Percentiles rank a stretch among this genome's conserved stretches.
Conservation (phyloP, 2,797 vertebrate species). For the Natrix natrix region DNA sequence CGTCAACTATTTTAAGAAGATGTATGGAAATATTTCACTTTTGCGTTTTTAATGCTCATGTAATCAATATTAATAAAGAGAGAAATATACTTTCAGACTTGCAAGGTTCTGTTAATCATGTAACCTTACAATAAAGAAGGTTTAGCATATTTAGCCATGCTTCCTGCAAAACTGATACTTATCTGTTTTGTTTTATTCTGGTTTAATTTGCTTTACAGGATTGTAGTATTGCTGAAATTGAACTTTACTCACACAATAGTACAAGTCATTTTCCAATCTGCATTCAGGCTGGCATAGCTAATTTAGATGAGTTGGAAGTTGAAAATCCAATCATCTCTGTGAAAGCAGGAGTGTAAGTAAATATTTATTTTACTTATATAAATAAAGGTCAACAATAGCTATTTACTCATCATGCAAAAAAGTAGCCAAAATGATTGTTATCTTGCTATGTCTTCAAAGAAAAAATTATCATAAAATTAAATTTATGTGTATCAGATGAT, state of each 20-base stretch:
- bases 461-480: neutral
- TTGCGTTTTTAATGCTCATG: neutral
- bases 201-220: conserved; percentile 66
- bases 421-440: neutral
- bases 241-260: conserved; percentile 61
- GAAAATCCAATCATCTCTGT: conserved; percentile 71
- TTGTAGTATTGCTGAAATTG: conserved; percentile 75
- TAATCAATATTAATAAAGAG: neutral
- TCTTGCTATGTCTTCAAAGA: neutral
- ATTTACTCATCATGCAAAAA: neutral
- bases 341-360: conserved; percentile 79
- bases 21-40: neutral
- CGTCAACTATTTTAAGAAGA: neutral
- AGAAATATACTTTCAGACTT: neutral
- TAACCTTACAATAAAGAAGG: neutral
- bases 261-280: conserved; percentile 49
- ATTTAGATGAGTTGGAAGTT: conserved; percentile 69
- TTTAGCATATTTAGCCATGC: neutral
- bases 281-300: conserved; percentile 66
- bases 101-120: neutral
- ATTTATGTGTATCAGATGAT: neutral
- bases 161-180: neutral
- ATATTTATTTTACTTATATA: neutral
- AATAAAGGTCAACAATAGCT: conserved; percentile 3
- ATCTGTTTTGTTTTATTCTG: neutral